Percentiles rank a stretch among this genome's conserved stretches.
These are phyloP conservation scores for Brachypteracias leptosomus DNA, from an alignment of 2,113 vertebrate genomes.

Conservation along the genomic window DNA sequence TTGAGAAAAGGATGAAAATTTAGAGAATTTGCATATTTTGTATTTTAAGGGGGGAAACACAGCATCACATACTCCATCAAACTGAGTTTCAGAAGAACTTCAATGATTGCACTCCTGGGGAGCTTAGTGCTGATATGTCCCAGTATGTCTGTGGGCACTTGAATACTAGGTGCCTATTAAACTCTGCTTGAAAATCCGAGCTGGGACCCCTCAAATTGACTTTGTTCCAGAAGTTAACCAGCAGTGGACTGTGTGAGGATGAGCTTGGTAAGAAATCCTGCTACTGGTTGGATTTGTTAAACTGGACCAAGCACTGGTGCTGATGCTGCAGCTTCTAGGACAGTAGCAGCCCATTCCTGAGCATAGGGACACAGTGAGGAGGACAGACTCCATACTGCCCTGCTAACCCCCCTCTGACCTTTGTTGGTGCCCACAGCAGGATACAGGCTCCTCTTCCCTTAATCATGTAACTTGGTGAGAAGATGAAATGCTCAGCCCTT, in stretches of 20 bases:
- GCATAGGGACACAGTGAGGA: neutral
- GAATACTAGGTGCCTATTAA: neutral
- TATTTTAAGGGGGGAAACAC: neutral
- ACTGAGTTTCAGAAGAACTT: fast-evolving
- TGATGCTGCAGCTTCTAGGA: neutral
- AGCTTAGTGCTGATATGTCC: neutral
- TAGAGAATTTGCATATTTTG: neutral
- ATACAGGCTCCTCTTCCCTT: neutral
- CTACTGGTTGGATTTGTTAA: neutral
- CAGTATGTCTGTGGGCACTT: neutral
- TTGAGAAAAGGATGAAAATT: neutral
- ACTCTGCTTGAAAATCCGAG: neutral
- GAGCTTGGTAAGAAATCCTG: neutral
- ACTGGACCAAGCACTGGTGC: neutral
- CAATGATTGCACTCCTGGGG: neutral
- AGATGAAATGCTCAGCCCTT: neutral
- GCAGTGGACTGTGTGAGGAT: neutral
- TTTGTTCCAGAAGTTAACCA: neutral
- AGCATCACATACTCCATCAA: neutral
- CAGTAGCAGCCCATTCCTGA: neutral
- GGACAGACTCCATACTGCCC: neutral
- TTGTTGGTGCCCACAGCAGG: neutral
- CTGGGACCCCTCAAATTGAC: neutral
- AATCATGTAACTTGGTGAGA: neutral
- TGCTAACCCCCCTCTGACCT: neutral